These are phyloP conservation scores for Bhutanitis thaidina DNA, from an alignment of 2,888 invertebrate species.

Conservation along the genomic window DNA sequence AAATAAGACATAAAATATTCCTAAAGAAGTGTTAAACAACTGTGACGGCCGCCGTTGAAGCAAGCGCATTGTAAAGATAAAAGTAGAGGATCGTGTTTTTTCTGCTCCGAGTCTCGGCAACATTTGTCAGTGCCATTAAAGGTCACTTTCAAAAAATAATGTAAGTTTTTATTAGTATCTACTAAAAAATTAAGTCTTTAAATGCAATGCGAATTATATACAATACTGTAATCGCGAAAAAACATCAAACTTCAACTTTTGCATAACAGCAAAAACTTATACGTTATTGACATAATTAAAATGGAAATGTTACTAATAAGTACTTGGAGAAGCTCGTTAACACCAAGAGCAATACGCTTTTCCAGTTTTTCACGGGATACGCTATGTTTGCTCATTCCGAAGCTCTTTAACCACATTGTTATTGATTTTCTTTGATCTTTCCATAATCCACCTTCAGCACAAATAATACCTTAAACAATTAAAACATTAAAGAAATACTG, in stretches of 20 bases:
- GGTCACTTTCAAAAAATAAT: slow-evolving; percentile 49
- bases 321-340: slow-evolving; percentile 81
- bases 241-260: too few relatives aligned
- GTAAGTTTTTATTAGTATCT: slow-evolving; percentile 30
- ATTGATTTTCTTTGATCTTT: slow-evolving; percentile 89
- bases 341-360: slow-evolving; percentile 81
- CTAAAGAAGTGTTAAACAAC: slow-evolving; percentile 19
- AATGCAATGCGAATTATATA: slow-evolving; percentile 16
- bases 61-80: slow-evolving; percentile 33
- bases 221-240: not conserved
- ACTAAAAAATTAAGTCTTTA: slow-evolving; percentile 29
- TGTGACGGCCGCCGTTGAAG: slow-evolving; percentile 20
- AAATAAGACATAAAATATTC: slow-evolving; percentile 22
- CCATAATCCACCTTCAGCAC: slow-evolving; percentile 90
- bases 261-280: too few relatives aligned
- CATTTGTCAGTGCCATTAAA: slow-evolving; percentile 52
- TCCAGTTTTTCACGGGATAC: slow-evolving; percentile 82
- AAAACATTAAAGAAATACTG: not conserved
- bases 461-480: slow-evolving; percentile 84
- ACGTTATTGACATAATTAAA: too few relatives aligned
- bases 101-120: slow-evolving; percentile 28
- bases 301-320: slow-evolving; percentile 13
- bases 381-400: slow-evolving; percentile 85
- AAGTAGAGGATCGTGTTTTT: slow-evolving; percentile 37
- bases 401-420: slow-evolving; percentile 84